Conservation (phyloP, 2,888 invertebrate species). For the Eupithecia tripunctaria region DNA sequence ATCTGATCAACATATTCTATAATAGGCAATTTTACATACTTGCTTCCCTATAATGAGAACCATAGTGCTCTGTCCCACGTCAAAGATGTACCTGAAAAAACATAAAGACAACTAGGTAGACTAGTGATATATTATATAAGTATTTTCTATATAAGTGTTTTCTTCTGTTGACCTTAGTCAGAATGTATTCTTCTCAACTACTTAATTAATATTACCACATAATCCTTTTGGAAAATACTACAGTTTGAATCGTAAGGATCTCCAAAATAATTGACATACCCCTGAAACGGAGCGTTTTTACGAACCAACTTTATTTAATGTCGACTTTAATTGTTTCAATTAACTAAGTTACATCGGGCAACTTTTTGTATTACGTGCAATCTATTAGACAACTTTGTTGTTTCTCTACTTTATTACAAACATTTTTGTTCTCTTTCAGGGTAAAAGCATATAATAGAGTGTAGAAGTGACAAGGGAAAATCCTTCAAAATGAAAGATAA, state of each 20-base stretch:
- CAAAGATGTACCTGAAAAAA: not conserved
- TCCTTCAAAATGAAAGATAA: not conserved
- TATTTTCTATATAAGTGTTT: not conserved
- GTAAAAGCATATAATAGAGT: not conserved
- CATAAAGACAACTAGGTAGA: too few species aligned
- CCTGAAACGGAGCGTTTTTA: conserved; percentile 32
- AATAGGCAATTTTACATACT: not conserved
- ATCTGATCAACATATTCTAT: not conserved
- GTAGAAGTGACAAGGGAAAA: not conserved
- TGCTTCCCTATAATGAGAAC: not conserved
- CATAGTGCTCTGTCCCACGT: not conserved
- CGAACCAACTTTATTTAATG: conserved; percentile 55
- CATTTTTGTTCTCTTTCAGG: not conserved
- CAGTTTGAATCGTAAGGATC: conserved; percentile 17
- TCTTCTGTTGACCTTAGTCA: not conserved
- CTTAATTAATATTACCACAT: too few species aligned
- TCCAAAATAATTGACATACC: conserved; percentile 29
- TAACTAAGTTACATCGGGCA: conserved; percentile 57
- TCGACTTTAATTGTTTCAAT: conserved; percentile 67
- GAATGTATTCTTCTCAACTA: too few species aligned
- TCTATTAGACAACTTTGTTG: conserved; percentile 36
- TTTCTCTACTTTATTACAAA: conserved; percentile 15
- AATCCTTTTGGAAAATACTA: not conserved
- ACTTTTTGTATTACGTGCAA: conserved; percentile 40
- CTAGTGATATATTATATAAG: too few species aligned